Conservation (phyloP, 2,888 invertebrate genomes). For the Luffia ferchaultella region DNA sequence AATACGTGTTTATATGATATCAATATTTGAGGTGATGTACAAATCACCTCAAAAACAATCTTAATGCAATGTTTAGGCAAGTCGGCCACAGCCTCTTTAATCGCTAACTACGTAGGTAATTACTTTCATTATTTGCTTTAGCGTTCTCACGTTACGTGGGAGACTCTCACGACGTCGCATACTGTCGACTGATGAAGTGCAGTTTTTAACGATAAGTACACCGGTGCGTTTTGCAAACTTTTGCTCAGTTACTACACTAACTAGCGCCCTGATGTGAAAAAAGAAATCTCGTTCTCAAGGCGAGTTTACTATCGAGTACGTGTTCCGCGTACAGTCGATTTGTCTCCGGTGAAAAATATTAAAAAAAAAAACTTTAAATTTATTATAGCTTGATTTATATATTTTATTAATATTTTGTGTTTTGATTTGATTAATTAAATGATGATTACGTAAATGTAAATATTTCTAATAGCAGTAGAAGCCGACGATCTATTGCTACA, state of each 20-base stretch:
- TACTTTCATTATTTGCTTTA: not conserved
- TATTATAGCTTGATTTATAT: too few relatives aligned
- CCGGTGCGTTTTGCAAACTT: slow-evolving; percentile 11
- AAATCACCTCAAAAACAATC: too few relatives aligned
- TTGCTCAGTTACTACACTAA: slow-evolving; percentile 23
- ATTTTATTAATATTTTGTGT: too few relatives aligned
- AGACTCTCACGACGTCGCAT: slow-evolving; percentile 48
- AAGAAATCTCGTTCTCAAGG: slow-evolving; percentile 52
- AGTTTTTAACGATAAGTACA: slow-evolving; percentile 39
- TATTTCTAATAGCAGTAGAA: too few relatives aligned
- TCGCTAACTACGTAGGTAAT: slow-evolving; percentile 29
- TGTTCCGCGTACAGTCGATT: slow-evolving; percentile 37
- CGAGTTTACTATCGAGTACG: slow-evolving; percentile 34
- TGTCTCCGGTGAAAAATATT: slow-evolving; percentile 33
- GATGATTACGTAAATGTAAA: too few relatives aligned
- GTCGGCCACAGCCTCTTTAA: slow-evolving; percentile 40
- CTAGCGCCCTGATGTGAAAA: slow-evolving; percentile 32
- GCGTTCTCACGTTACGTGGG: slow-evolving; percentile 36
- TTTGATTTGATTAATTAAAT: too few relatives aligned
- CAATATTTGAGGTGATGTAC: too few relatives aligned
- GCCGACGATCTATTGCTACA: too few relatives aligned
- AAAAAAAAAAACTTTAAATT: too few relatives aligned
- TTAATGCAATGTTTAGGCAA: slow-evolving; percentile 19
- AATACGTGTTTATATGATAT: too few relatives aligned
- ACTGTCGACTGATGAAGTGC: slow-evolving; percentile 34